phyloP scores from a whole-genome alignment of 2,113 vertebrate species.

The Corythornis cristatus region DNA sequence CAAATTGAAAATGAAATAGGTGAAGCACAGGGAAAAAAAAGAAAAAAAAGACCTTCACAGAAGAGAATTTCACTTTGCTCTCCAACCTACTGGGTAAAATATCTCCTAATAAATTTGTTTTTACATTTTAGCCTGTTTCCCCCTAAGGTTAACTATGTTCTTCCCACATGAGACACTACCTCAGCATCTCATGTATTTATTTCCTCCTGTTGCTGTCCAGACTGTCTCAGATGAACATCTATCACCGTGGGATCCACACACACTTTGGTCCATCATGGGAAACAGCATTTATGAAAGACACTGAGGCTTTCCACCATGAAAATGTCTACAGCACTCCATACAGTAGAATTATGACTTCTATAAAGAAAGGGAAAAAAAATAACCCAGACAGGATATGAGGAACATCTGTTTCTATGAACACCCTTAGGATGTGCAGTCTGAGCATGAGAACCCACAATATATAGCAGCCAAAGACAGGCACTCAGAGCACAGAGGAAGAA shows the following conservation, averaged over 20 bases:
- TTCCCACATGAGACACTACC: neutral
- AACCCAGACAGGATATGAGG: constrained; percentile 2
- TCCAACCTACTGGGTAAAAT: neutral
- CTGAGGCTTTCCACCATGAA: constrained; percentile 49
- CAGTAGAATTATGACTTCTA: constrained; percentile 57
- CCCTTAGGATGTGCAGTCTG: constrained; percentile 24
- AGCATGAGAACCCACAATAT: constrained; percentile 3
- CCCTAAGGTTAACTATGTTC: neutral
- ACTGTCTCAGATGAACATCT: neutral
- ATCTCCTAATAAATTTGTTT: neutral
- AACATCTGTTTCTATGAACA: constrained; percentile 59
- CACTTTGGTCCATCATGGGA: constrained; percentile 10
- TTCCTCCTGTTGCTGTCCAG: neutral
- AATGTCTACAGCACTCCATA: constrained; percentile 49
- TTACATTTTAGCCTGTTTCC: neutral
- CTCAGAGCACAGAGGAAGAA: neutral
- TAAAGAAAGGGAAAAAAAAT: constrained; percentile 53
- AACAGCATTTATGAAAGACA: constrained; percentile 47
- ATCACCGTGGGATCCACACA: fast-evolving
- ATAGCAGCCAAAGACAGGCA: neutral
- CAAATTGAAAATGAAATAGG: constrained; percentile 7
- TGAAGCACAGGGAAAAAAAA: fast-evolving
- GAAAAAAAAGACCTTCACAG: neutral
- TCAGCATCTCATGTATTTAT: neutral
- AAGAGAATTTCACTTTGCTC: neutral